phyloP scores from a whole-genome alignment of 2,888 invertebrate genomes.

The Troglohyphantes excavatus region DNA sequence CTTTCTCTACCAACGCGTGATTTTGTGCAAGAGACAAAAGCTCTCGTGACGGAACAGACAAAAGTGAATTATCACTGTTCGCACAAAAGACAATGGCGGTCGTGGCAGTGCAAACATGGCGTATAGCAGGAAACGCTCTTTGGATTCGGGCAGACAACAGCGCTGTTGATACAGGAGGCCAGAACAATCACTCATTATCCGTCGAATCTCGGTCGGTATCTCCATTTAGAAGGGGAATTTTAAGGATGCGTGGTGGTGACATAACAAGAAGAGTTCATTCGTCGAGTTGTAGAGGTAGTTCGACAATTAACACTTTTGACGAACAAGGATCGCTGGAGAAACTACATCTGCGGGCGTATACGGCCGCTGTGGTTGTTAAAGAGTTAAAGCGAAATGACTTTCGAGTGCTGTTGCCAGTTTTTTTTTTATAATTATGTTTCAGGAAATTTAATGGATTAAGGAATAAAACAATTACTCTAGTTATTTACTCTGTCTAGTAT shows the following conservation, averaged over 20 bases:
- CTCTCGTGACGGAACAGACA: constrained; percentile 33
- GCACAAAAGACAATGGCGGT: constrained; percentile 31
- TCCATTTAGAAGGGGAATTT: constrained; percentile 12
- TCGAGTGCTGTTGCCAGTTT: no score
- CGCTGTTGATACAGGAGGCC: constrained; percentile 13
- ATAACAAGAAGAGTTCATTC: not conserved
- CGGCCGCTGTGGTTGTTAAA: no score
- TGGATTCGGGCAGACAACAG: constrained; percentile 45
- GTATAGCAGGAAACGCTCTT: constrained; percentile 17
- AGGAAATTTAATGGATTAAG: no score
- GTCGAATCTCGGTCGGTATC: constrained; percentile 38
- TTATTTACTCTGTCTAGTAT: no score
- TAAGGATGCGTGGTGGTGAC: not conserved
- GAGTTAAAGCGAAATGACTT: no score
- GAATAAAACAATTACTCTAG: no score
- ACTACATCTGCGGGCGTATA: no score
- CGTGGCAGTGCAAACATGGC: constrained; percentile 18
- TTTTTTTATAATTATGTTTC: no score
- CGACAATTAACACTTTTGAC: no score
- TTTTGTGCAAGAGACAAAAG: not conserved
- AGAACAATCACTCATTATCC: constrained; percentile 51
- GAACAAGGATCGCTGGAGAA: no score
- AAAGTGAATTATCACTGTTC: constrained; percentile 28
- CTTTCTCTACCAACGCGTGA: not conserved
- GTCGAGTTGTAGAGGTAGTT: not conserved